Evolutionary conservation across 2,113 vertebrate genomes (phyloP), one percentile per base, ranked within the genome.

Genomic region (Myotis yumanensis): DNA sequence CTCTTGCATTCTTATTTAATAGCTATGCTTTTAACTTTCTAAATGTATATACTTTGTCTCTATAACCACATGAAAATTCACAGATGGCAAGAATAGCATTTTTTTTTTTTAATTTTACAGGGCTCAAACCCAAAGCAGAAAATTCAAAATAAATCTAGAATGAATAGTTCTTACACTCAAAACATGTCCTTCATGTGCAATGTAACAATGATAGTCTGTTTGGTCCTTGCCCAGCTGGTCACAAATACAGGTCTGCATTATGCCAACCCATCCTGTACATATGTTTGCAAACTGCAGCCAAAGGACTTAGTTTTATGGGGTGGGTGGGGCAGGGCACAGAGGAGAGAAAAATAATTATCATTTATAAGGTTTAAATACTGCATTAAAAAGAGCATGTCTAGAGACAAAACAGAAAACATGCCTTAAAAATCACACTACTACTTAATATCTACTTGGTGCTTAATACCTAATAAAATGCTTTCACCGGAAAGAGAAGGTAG

Each of bases 91-190:
- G 43, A 85, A 90, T 4, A 84, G 17, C 48, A 85, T 48, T 94
- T 4, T 37, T 37, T 37, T 37, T 52, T 75, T 16, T 37, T 87
- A 4, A 72, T 80, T 75, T 85, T 52, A 15, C 32, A 86, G 6
- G 25, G 23, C 88, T 52, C 62, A 93, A 89, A 95, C 17, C 32
- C 57, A 68, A 94, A 95, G 51, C 40, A 94, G 43, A 64, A 72
- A 52, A 89, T 91, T 79, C 0, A 46, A 76, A 86, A 91, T 85
- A 23, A 22, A 66, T 48, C 15, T 86, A 93, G 46, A 86, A 79
- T 48, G 16, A 62, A 62, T 40, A 73, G 81, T 46, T 28, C 40
- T 25, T 77, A 84, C 32, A 43, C 5, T 62, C 71, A 54, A 96
- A 89, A 37, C 52, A 64, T 30, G 46, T 66, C 77, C 8, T 52